Percentiles rank a stretch among this genome's conserved stretches.
phyloP scores from a whole-genome alignment of 1,140 invertebrate species.

The Nephotettix cincticeps region DNA sequence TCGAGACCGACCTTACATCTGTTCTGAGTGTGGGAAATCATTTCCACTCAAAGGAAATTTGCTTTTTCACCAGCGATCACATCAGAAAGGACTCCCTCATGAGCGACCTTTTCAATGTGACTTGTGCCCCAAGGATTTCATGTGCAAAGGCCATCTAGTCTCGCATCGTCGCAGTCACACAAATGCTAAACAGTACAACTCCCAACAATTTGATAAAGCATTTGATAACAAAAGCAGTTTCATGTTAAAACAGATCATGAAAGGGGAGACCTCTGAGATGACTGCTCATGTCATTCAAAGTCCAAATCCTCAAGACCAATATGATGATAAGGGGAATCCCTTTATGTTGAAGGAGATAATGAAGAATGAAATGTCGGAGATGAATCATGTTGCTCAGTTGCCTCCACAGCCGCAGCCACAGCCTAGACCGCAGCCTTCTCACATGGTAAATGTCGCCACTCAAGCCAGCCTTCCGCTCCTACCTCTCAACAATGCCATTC shows the following conservation, averaged over 20 bases:
- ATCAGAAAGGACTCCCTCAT: slow-evolving; percentile 80
- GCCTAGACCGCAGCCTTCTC: slow-evolving; percentile 23
- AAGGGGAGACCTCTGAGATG: slow-evolving; percentile 53
- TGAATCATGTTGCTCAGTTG: slow-evolving; percentile 25
- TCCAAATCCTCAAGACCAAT: slow-evolving; percentile 46
- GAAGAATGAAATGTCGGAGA: slow-evolving; percentile 53
- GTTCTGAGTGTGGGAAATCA: slow-evolving; percentile 43
- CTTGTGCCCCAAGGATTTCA: slow-evolving; percentile 94
- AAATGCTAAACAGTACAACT: slow-evolving; percentile 73
- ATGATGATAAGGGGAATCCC: slow-evolving; percentile 70
- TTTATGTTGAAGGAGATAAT: slow-evolving; percentile 48
- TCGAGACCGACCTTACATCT: slow-evolving; percentile 61
- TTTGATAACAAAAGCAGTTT: slow-evolving; percentile 76
- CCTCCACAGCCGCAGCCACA: too few relatives aligned
- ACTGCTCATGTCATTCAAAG: slow-evolving; percentile 38
- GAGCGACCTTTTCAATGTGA: slow-evolving; percentile 93
- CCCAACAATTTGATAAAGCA: slow-evolving; percentile 72
- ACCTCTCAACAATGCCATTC: slow-evolving; percentile 27
- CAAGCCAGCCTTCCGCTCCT: slow-evolving; percentile 42
- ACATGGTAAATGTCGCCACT: slow-evolving; percentile 42
- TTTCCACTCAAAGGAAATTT: slow-evolving; percentile 45
- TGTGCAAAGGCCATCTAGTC: slow-evolving; percentile 89
- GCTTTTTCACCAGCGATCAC: slow-evolving; percentile 82
- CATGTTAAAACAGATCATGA: slow-evolving; percentile 44
- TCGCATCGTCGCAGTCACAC: slow-evolving; percentile 88